These are phyloP conservation scores for Ceratitis capitata DNA, from an alignment of 1,140 invertebrate genomes.

Conservation along the genomic window DNA sequence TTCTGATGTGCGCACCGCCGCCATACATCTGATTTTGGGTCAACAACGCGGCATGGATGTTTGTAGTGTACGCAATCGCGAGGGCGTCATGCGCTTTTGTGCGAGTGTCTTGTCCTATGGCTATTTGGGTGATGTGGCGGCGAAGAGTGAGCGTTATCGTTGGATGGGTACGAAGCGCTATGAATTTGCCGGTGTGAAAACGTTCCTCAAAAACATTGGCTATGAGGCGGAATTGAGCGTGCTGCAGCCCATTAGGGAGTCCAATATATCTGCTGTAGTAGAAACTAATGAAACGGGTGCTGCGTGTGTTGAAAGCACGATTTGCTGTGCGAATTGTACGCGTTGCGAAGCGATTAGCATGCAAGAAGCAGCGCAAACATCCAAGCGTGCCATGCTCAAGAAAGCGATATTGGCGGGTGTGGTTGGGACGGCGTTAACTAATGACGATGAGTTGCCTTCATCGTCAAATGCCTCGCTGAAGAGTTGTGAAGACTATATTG, in stretches of 20 bases:
- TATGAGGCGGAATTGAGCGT: conserved; percentile 74
- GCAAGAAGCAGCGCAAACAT: not conserved
- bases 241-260: conserved; percentile 43
- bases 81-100: conserved; percentile 75
- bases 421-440: not conserved
- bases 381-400: not conserved
- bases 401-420: not conserved
- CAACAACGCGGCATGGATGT: conserved; percentile 80
- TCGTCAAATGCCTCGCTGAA: conserved; percentile 36
- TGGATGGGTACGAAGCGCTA: conserved; percentile 92
- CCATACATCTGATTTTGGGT: conserved; percentile 84
- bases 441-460: conserved; percentile 4
- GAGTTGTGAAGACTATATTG: not conserved
- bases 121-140: conserved; percentile 86
- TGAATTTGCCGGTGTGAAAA: conserved; percentile 82
- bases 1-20: conserved; percentile 81
- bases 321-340: conserved; percentile 59
- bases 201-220: conserved; percentile 75
- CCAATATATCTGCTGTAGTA: not conserved
- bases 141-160: conserved; percentile 83
- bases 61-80: conserved; percentile 77
- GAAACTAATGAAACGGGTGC: not conserved
- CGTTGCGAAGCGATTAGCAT: conserved; percentile 52
- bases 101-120: conserved; percentile 88
- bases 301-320: conserved; percentile 33